Percentiles rank a stretch among this genome's conserved stretches.
These are phyloP conservation scores for Xenus cinereus DNA, from an alignment of 2,113 vertebrate species.

Conservation along the genomic window DNA sequence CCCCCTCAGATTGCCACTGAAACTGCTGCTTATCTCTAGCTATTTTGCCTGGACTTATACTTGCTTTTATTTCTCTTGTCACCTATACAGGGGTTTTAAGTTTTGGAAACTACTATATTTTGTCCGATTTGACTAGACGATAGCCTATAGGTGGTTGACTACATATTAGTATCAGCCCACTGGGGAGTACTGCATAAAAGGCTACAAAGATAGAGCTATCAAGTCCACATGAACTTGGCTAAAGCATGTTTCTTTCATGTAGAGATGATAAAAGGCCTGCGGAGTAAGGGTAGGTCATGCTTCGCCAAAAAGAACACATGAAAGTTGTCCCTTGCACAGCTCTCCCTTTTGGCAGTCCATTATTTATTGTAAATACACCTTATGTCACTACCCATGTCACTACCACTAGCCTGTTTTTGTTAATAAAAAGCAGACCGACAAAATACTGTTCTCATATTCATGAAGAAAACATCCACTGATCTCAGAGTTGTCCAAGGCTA, in stretches of 20 bases:
- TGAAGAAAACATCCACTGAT: not conserved
- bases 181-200: not conserved
- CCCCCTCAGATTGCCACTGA: not conserved
- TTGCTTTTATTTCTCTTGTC: not conserved
- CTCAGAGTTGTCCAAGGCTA: not conserved
- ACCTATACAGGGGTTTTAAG: not conserved
- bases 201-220: not conserved
- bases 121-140: not conserved
- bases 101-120: not conserved
- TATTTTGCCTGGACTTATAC: not conserved
- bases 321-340: slow-evolving; percentile 16
- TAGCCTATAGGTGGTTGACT: not conserved
- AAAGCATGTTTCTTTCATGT: not conserved
- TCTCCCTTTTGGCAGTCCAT: not conserved
- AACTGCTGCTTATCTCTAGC: not conserved
- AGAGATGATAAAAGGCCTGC: slow-evolving; percentile 25
- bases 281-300: not conserved
- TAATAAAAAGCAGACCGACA: slow-evolving; percentile 20
- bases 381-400: slow-evolving; percentile 11
- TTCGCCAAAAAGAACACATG: not conserved
- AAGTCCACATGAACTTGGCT: not conserved
- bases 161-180: not conserved
- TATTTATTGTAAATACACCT: not conserved
- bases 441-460: not conserved
- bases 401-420: not conserved